These are phyloP conservation scores for Cephus sareptanus DNA, from an alignment of 2,888 invertebrate genomes.

Conservation along the genomic window DNA sequence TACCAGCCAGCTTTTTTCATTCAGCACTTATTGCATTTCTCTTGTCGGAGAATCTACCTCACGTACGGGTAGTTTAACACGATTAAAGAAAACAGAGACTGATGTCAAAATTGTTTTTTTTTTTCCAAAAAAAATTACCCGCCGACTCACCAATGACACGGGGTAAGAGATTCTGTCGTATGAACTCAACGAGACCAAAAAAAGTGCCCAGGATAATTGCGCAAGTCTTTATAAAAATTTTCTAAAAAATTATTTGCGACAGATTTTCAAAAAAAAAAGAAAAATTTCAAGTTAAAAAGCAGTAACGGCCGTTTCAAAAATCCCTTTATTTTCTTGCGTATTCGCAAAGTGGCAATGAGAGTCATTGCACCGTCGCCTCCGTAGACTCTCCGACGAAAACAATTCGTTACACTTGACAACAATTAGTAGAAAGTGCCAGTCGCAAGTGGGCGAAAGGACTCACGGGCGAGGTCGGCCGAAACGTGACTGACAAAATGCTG, in stretches of 20 bases:
- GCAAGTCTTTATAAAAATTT: not conserved
- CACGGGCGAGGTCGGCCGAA: not conserved
- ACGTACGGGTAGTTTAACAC: not conserved
- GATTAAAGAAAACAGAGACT: not conserved
- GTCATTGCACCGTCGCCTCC: not conserved
- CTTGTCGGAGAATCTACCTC: not conserved
- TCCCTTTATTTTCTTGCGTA: not conserved
- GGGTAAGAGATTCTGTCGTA: too few species aligned
- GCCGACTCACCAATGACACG: too few species aligned
- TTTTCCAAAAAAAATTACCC: not conserved
- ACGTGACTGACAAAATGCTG: not conserved
- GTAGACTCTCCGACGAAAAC: constrained; percentile 27
- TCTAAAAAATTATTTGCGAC: not conserved
- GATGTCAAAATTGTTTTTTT: too few species aligned
- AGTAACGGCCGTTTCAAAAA: not conserved
- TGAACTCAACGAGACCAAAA: too few species aligned
- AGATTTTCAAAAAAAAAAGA: not conserved
- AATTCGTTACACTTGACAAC: constrained; percentile 48
- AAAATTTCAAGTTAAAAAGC: not conserved
- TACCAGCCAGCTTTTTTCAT: not conserved
- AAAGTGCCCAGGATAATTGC: too few species aligned
- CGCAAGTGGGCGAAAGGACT: constrained; percentile 33
- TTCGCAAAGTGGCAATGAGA: not conserved
- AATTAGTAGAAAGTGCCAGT: constrained; percentile 41
- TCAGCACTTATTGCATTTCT: not conserved